Conservation (phyloP, 2,113 vertebrate species). For the Xyliphius kryptos region DNA sequence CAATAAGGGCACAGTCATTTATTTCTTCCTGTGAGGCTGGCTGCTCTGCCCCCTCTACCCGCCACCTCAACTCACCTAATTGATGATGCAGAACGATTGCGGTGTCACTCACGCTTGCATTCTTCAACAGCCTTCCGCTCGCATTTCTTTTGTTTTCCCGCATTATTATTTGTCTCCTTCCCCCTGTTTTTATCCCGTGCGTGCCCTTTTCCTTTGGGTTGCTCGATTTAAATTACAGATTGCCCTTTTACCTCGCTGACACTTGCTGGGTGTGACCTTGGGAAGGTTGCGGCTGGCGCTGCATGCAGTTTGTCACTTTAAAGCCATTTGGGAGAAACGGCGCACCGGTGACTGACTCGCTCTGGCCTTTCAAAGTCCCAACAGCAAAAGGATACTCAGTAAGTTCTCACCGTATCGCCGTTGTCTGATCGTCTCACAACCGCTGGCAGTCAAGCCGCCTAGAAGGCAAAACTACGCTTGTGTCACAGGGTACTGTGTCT, state of each 20-base stretch:
- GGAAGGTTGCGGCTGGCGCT: not conserved
- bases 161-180: slow-evolving; percentile 23
- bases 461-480: too few species aligned
- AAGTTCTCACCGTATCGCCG: too few species aligned
- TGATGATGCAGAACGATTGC: slow-evolving; percentile 54
- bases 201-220: slow-evolving; percentile 18
- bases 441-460: too few species aligned
- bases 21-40: slow-evolving; percentile 46
- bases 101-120: slow-evolving; percentile 33
- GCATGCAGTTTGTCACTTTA: not conserved
- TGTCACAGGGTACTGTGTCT: not conserved
- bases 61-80: slow-evolving; percentile 60
- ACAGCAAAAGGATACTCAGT: not conserved
- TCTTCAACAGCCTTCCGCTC: slow-evolving; percentile 27
- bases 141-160: slow-evolving; percentile 1
- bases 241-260: slow-evolving; percentile 14
- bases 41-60: slow-evolving; percentile 54
- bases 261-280: slow-evolving; percentile 35
- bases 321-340: not conserved
- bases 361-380: not conserved
- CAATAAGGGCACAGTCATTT: slow-evolving; percentile 49
- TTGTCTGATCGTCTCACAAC: too few species aligned
- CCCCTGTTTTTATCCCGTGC: not conserved
- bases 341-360: not conserved
- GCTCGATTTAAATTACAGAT: slow-evolving; percentile 41